A percentile compares a stretch with the other conserved stretches of the same genome.
Conservation (phyloP, 2,888 invertebrate genomes). For the Meiosimyza decipiens region DNA sequence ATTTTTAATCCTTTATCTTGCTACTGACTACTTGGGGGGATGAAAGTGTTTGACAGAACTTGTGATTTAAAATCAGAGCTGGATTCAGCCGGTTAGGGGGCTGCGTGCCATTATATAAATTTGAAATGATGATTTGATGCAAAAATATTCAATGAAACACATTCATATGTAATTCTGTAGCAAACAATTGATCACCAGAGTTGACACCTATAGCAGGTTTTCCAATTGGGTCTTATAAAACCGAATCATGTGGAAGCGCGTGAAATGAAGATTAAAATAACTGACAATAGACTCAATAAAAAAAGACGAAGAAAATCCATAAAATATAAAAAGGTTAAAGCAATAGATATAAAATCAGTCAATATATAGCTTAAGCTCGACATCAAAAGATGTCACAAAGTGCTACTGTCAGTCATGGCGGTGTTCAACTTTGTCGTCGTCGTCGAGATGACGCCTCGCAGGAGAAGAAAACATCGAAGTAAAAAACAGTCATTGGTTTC, state of each 20-base stretch:
- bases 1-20: too few relatives aligned
- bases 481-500: not conserved
- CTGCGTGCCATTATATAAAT: too few relatives aligned
- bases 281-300: not conserved
- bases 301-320: not conserved
- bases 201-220: too few relatives aligned
- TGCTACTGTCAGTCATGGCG: conserved; percentile 16
- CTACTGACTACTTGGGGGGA: too few relatives aligned
- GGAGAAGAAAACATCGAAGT: not conserved
- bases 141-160: too few relatives aligned
- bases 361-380: not conserved
- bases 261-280: conserved; percentile 21
- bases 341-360: not conserved
- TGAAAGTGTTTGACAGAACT: too few relatives aligned
- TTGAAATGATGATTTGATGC: too few relatives aligned
- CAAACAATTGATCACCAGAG: too few relatives aligned
- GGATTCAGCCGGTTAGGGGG: too few relatives aligned
- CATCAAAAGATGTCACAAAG: conserved; percentile 26
- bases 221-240: not conserved
- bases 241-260: conserved; percentile 19
- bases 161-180: too few relatives aligned
- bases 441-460: conserved; percentile 50
- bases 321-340: conserved; percentile 1
- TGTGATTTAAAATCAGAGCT: too few relatives aligned
- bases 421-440: conserved; percentile 24